Evolutionary conservation across 2,888 invertebrate species (phyloP).

Genomic region (Synergus gifuensis): DNA sequence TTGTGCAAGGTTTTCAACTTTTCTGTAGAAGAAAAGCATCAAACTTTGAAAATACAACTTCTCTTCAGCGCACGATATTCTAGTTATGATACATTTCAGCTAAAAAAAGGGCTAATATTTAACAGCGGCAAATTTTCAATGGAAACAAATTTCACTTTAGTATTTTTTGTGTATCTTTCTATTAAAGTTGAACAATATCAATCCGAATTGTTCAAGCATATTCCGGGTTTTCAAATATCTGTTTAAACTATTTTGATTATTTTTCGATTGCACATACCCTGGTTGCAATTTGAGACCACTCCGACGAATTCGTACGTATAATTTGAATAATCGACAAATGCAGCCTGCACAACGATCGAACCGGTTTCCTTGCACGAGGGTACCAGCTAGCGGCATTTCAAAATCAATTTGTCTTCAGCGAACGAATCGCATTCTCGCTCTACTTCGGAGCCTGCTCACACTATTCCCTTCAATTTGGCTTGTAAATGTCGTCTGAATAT

Average conservation of each 20-base stretch:
- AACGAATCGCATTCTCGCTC: constrained; percentile 61
- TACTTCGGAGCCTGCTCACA: constrained; percentile 62
- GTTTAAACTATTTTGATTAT: constrained; percentile 5
- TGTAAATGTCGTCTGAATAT: constrained; percentile 74
- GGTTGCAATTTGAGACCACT: constrained; percentile 57
- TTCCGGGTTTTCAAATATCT: not conserved
- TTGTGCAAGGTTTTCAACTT: no score
- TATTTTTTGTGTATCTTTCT: not conserved
- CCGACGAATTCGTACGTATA: constrained; percentile 64
- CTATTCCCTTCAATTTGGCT: constrained; percentile 74
- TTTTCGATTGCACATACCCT: not conserved
- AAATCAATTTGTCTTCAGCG: constrained; percentile 73
- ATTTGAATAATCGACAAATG: constrained; percentile 73
- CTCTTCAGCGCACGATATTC: no score
- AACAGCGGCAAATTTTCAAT: not conserved
- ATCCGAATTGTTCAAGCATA: not conserved
- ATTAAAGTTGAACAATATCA: not conserved
- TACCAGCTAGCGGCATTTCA: constrained; percentile 66
- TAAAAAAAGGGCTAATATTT: no score
- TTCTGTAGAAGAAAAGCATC: no score
- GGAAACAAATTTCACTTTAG: no score
- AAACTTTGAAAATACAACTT: no score
- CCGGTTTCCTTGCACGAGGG: constrained; percentile 48
- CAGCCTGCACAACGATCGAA: constrained; percentile 50
- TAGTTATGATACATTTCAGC: no score